Percentiles rank a stretch among this genome's conserved stretches.
Conservation (phyloP, 2,113 vertebrate species). For the Clarias batrachus region DNA sequence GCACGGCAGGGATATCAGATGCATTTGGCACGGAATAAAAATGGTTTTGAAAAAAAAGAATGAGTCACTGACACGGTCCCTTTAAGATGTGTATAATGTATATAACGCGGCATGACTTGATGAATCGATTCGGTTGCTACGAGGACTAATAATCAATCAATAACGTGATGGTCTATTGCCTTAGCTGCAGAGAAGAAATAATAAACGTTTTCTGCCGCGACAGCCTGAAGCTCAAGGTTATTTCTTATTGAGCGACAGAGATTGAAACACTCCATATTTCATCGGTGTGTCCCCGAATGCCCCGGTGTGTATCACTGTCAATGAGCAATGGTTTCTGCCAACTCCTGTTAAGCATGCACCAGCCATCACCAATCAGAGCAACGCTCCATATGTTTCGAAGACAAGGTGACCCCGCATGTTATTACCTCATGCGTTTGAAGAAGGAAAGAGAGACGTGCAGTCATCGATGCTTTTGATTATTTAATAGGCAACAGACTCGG, state of each 20-base stretch:
- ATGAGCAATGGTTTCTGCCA: constrained; percentile 23
- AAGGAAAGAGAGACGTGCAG: constrained; percentile 24
- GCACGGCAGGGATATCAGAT: constrained; percentile 38
- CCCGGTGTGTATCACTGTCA: constrained; percentile 26
- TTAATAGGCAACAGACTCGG: constrained; percentile 55
- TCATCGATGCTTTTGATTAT: constrained; percentile 45
- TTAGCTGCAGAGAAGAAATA: constrained; percentile 8
- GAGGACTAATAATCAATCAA: constrained; percentile 45
- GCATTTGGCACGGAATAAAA: constrained; percentile 43
- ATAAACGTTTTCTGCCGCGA: background rate
- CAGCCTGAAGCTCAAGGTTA: constrained; percentile 42
- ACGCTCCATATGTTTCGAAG: constrained; percentile 35
- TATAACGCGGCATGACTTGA: constrained; percentile 25
- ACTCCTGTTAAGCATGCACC: constrained; percentile 31
- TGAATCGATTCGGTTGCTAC: constrained; percentile 29
- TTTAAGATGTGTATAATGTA: constrained; percentile 37
- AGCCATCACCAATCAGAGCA: constrained; percentile 29
- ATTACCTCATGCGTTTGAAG: constrained; percentile 48
- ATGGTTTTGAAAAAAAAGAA: background rate
- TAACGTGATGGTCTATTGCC: constrained; percentile 44
- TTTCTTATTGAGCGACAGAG: constrained; percentile 33
- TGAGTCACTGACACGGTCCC: constrained; percentile 24
- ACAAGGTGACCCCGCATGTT: constrained; percentile 50
- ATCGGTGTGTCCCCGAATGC: constrained; percentile 4
- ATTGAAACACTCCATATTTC: constrained; percentile 28